Evolutionary conservation across 2,888 invertebrate genomes (phyloP), one percentile per base, ranked within the genome.

Genomic region (Doris montereyensis): DNA sequence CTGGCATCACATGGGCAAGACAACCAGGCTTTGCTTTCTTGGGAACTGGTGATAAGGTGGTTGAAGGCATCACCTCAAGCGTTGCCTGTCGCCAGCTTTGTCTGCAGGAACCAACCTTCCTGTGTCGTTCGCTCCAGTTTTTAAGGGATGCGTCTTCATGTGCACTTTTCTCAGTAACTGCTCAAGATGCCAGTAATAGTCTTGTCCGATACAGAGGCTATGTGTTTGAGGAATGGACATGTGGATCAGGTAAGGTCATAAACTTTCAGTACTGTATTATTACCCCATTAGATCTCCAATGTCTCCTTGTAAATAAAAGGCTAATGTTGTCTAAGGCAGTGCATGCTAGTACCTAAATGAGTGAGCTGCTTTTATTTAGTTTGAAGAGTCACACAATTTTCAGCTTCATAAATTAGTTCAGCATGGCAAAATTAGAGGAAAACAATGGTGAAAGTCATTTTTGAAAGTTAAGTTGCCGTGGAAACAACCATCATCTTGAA

Each of bases 141-240:
- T 74, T 84, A 30, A 58, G 74, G 8, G 77, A 73, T 67, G 79
- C 81, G 1, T 72, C 78, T 17, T 76, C 65, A n/a, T 86, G 86
- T 78, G 78, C 77, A 1, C 74, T 86, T 71, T 85, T 81, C 30
- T 28, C 75, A 8, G n/a, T 74, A 5, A 78, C 80, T 28, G 74
- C 77, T 4, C 17, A 32, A 0, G 71, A 81, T n/a, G 83, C 80
- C 8, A 74, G 68, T 1, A n/a, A 41, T 17, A 76, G 79, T n/a
- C 84, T 82, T 71, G 83, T 85, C 1, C 73, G 81, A 8, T 84
- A 82, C 81, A 82, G 82, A 35, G 84, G 85, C 35, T 84, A 81
- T 70, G 68, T 83, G 5, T 86, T 84, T 77, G 79, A 83, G 52
- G 86, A 86, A 52, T 86, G 86, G 86, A 58, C 57, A 0, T 85